phyloP scores from a whole-genome alignment of 2,113 vertebrate genomes.

The Ctenodactylus gundi region DNA sequence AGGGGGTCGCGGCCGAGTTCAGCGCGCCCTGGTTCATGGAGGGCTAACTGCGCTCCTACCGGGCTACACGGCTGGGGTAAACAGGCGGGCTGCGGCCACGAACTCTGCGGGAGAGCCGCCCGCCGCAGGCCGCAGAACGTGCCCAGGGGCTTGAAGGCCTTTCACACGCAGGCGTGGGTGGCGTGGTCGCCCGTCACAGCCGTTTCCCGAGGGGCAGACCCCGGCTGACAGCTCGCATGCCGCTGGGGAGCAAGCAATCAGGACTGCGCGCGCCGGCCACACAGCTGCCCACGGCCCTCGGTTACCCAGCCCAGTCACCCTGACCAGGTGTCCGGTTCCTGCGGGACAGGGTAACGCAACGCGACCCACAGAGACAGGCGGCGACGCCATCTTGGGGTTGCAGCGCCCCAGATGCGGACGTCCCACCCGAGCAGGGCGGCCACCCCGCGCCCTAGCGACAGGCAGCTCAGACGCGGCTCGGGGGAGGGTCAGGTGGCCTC shows the following conservation, averaged over 20 bases:
- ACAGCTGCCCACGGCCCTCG: neutral
- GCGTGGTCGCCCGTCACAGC: constrained; percentile 33
- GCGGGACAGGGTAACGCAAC: constrained; percentile 4
- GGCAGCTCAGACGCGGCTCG: neutral
- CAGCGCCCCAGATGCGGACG: neutral
- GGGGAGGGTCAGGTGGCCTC: no score
- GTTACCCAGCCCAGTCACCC: constrained; percentile 59
- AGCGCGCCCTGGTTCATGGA: constrained; percentile 78
- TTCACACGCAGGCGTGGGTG: neutral
- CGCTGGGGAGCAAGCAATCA: constrained; percentile 54
- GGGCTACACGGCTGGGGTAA: constrained; percentile 74
- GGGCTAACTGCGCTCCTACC: constrained; percentile 73
- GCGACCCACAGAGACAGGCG: neutral
- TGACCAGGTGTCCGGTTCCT: constrained; percentile 50
- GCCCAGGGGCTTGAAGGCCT: constrained; percentile 4
- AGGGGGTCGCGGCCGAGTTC: constrained; percentile 66
- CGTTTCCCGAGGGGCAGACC: constrained; percentile 55
- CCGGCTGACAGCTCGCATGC: constrained; percentile 60
- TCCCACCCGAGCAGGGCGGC: neutral
- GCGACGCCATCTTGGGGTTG: neutral
- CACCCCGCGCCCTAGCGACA: neutral
- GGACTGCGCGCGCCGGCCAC: constrained; percentile 45
- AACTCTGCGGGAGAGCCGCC: no score
- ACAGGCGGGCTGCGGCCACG: constrained; percentile 73
- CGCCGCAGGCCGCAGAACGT: neutral